Percentiles rank a stretch among this genome's conserved stretches.
Conservation (phyloP, 2,888 invertebrate species). For the Lydus trimaculatus region DNA sequence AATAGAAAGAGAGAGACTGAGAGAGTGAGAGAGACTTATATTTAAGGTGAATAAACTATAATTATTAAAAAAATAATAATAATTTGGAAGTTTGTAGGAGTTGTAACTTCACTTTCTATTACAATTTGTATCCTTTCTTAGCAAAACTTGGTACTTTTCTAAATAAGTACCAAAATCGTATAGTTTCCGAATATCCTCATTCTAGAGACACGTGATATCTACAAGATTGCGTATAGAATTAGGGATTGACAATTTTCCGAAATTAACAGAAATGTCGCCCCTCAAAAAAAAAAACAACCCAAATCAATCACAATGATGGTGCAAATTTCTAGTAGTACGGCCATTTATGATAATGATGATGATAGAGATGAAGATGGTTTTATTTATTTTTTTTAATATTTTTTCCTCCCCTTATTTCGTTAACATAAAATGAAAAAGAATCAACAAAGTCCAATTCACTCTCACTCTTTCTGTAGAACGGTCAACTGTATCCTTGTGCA, state of each 20-base stretch:
- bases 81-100: not conserved
- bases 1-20: not conserved
- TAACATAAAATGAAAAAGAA: not conserved
- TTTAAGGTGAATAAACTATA: not conserved
- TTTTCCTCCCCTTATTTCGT: too few species aligned
- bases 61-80: not conserved
- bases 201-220: too few species aligned
- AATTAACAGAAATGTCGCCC: too few species aligned
- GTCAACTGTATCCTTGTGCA: conserved; percentile 47
- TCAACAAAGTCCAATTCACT: conserved; percentile 20
- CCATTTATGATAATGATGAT: not conserved
- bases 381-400: not conserved
- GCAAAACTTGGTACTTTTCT: too few species aligned
- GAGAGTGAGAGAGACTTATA: too few species aligned
- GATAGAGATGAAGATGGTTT: not conserved
- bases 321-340: not conserved
- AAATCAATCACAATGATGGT: not conserved
- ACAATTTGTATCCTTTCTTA: not conserved
- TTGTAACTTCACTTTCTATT: not conserved
- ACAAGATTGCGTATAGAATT: too few species aligned
- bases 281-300: too few species aligned
- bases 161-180: too few species aligned
- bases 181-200: too few species aligned
- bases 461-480: conserved; percentile 29
- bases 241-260: too few species aligned